These are phyloP conservation scores for Antechinus flavipes DNA, from an alignment of 2,113 vertebrate species.

Conservation along the genomic window DNA sequence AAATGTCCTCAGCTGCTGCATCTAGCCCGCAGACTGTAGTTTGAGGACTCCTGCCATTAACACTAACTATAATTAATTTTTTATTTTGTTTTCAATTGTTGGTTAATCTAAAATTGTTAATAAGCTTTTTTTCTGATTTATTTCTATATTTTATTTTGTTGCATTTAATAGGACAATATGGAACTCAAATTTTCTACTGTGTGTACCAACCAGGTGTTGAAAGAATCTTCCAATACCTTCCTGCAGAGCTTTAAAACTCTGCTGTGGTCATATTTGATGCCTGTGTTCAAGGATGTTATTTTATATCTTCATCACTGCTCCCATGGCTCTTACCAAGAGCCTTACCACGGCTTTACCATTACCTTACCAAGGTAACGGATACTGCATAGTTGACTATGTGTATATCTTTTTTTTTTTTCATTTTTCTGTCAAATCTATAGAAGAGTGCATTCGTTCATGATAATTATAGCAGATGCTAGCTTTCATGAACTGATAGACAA, in stretches of 20 bases:
- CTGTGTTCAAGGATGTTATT: background rate
- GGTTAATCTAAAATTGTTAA: background rate
- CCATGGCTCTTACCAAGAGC: background rate
- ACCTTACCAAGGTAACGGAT: background rate
- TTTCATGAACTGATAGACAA: background rate
- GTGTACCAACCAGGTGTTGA: background rate
- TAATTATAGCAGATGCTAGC: background rate
- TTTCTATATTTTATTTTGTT: background rate
- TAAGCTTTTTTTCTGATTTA: background rate
- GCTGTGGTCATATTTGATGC: background rate
- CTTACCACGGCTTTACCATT: background rate
- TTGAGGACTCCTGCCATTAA: too few relatives aligned
- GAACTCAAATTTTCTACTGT: background rate
- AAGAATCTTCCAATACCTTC: background rate
- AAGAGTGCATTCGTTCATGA: background rate
- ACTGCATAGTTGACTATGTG: background rate
- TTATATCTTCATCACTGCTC: background rate
- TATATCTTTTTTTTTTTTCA: background rate
- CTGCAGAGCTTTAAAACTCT: background rate
- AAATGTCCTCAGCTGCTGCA: too few relatives aligned
- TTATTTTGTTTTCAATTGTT: background rate
- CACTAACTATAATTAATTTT: background rate
- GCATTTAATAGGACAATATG: background rate
- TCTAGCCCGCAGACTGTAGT: too few relatives aligned
- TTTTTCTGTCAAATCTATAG: background rate